Evolutionary conservation across 2,797 vertebrate genomes (phyloP).

Genomic region (Xerus rutilus): DNA sequence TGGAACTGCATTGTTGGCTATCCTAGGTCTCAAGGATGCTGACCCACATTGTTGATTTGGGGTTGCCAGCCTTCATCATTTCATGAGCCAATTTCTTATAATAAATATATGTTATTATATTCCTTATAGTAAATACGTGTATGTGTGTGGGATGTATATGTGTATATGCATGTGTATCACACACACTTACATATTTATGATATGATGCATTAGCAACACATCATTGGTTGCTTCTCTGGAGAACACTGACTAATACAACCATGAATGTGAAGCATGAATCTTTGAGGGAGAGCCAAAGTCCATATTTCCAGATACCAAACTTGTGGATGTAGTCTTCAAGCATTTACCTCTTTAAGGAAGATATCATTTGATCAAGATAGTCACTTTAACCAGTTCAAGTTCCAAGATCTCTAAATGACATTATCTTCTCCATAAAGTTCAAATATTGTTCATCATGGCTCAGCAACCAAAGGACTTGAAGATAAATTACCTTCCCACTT

Average conservation of each 20-base stretch:
- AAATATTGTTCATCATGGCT: not conserved
- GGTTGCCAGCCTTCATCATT: not conserved
- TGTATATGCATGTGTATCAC: too few species aligned
- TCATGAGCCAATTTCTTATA: not conserved
- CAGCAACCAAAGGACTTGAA: not conserved
- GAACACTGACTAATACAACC: not conserved
- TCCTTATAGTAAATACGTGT: not conserved
- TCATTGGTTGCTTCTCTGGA: not conserved
- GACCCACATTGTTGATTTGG: not conserved
- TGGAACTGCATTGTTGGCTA: not conserved
- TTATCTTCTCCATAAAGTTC: not conserved
- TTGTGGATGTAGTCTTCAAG: not conserved
- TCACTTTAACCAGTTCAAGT: not conserved
- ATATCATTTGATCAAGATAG: not conserved
- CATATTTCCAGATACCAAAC: not conserved
- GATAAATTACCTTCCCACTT: not conserved
- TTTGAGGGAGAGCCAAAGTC: not conserved
- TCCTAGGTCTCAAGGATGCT: not conserved
- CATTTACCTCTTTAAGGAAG: not conserved
- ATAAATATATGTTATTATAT: not conserved
- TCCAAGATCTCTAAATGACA: not conserved
- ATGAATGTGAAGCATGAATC: not conserved
- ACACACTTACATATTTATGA: not conserved
- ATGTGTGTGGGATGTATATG: not conserved
- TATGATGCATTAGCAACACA: not conserved